Percentiles rank a stretch among this genome's conserved stretches.
These are phyloP conservation scores for Aptenodytes patagonicus DNA, from an alignment of 2,113 vertebrate genomes.

Conservation along the genomic window DNA sequence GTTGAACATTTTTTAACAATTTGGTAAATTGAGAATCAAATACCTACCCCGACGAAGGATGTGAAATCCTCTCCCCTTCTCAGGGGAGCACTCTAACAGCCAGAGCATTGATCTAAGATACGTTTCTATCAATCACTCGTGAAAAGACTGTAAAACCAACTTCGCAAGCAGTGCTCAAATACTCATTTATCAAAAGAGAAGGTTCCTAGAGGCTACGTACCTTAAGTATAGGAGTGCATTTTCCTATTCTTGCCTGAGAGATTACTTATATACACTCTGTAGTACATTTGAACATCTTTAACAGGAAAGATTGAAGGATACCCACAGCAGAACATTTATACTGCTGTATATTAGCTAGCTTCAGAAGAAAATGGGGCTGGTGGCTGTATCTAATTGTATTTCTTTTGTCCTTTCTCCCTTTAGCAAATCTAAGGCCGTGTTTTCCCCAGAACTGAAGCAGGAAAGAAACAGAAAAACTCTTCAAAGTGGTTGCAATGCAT, in stretches of 20 bases:
- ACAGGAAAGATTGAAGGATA: neutral
- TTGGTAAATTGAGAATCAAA: neutral
- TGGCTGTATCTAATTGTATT: neutral
- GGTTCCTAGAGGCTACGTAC: neutral
- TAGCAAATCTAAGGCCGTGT: neutral
- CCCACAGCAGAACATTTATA: neutral
- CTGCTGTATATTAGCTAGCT: neutral
- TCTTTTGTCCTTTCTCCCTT: neutral
- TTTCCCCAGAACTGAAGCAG: neutral
- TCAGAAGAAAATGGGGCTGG: neutral
- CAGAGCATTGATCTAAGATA: neutral
- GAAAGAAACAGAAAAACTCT: neutral
- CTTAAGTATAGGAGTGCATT: neutral
- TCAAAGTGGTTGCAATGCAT: neutral
- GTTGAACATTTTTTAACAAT: neutral
- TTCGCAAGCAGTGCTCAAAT: neutral
- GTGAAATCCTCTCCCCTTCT: neutral
- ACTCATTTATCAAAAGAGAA: neutral
- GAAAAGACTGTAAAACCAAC: neutral
- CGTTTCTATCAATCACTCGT: neutral
- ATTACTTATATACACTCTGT: neutral
- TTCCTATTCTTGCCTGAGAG: neutral
- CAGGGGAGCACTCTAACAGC: neutral
- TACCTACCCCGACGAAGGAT: neutral
- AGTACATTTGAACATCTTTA: neutral